Base-by-base conservation (phyloP, 2,888 invertebrate species). In the Mythimna ferrago region DNA sequence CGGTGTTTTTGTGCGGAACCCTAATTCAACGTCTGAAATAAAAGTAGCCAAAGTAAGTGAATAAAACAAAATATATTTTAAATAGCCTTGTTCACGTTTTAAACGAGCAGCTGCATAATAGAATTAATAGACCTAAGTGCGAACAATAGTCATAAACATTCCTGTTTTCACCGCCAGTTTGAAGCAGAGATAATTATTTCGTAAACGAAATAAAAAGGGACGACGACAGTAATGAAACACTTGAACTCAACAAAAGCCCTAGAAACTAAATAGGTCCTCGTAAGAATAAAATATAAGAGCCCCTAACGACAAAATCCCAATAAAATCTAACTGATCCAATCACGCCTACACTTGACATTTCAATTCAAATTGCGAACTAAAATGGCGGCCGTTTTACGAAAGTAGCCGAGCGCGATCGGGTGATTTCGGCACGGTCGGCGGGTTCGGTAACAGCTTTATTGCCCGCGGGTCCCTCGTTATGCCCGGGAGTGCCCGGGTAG, bases 311-410 rank as follows among this genome's bases (percentile, higher is more conserved):
- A 80, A 84, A 86, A 86, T 86, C 81, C 78, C 75, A 80, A 85
- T 83, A 86, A 88, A 85, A 87, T 84, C 83, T 88, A 84, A 80
- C 83, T 83, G 87, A 87, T 85, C 87, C 86, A 81, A 84, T 83
- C 82, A 79, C 71, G 73, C 63, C 85, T 81, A 76, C 81, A 79
- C 85, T 80, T 90, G 89, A 91, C 89, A 89, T 92, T 91, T 90
- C 87, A 90, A 88, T 89, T 84, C 84, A 76, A 83, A 84, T 82
- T 75, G 76, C 79, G 81, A 84, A 84, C 66, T 62, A 83, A 85
- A 85, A 86, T 85, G 84, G 82, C 84, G 60, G 83, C 74, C 80
- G 71, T 68, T 75, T 72, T 69, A 64, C 75, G 86, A 74, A 85
- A 65, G 68, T 76, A 63, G 78, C 80, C 86, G 86, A 84, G 73